Percentiles rank a stretch among this genome's conserved stretches.
phyloP scores from a whole-genome alignment of 2,797 vertebrate genomes.

The Etheostoma perlongum region DNA sequence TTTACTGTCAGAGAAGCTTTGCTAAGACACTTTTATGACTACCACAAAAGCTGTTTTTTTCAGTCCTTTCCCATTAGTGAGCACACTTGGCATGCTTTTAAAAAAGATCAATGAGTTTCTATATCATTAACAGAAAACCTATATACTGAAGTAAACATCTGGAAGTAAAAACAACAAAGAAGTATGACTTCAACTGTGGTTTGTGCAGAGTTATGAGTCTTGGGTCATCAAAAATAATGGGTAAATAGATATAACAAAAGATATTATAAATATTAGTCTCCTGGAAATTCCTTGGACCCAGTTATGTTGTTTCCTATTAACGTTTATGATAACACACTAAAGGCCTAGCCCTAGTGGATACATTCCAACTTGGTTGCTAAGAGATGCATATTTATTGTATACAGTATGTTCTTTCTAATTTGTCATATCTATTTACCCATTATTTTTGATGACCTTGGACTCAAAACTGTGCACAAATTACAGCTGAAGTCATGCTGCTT shows the following conservation, averaged over 20 bases:
- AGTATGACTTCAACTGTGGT: not conserved
- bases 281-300: no score
- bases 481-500: not conserved
- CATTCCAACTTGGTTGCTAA: no score
- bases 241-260: not conserved
- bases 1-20: slow-evolving; percentile 69
- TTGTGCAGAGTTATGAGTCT: not conserved
- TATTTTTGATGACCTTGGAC: slow-evolving; percentile 4
- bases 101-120: slow-evolving; percentile 33
- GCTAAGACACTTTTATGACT: slow-evolving; percentile 57
- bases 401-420: not conserved
- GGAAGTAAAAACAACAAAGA: slow-evolving; percentile 38
- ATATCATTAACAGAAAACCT: slow-evolving; percentile 28
- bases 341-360: no score
- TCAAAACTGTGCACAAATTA: not conserved
- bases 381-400: not conserved
- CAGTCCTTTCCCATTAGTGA: slow-evolving; percentile 17
- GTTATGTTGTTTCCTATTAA: no score
- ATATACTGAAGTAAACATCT: slow-evolving; percentile 45
- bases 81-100: slow-evolving; percentile 25
- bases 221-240: slow-evolving; percentile 6
- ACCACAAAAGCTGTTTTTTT: slow-evolving; percentile 51
- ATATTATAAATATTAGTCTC: no score
- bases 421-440: not conserved
- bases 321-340: no score